Evolutionary conservation across 2,888 invertebrate species (phyloP).

Genomic region (Cantharis rufa): DNA sequence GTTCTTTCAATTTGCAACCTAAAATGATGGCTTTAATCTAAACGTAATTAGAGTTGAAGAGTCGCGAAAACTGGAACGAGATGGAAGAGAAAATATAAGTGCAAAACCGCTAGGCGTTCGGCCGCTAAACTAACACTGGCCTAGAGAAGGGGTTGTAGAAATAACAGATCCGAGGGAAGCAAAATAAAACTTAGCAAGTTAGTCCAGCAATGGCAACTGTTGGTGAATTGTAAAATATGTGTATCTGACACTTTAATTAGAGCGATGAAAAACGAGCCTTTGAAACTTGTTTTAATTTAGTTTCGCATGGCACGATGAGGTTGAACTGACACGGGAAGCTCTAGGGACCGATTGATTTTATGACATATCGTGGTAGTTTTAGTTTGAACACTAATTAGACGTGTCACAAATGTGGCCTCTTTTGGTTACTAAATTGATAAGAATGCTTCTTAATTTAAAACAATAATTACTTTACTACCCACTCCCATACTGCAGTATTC

Average conservation of each 20-base stretch:
- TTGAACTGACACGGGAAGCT: conserved; percentile 24
- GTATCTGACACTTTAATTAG: conserved; percentile 54
- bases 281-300: conserved; percentile 53
- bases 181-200: conserved; percentile 33
- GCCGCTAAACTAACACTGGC: conserved; percentile 34
- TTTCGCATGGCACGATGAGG: conserved; percentile 40
- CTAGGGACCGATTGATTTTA: conserved; percentile 33
- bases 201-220: conserved; percentile 37
- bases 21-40: conserved; percentile 32
- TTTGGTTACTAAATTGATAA: conserved; percentile 7
- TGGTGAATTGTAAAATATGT: conserved; percentile 51
- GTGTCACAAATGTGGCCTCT: conserved; percentile 23
- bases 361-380: conserved; percentile 29
- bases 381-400: conserved; percentile 22
- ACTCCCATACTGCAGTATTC: background rate
- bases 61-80: conserved; percentile 16
- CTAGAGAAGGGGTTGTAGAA: conserved; percentile 36
- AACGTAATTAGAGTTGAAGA: conserved; percentile 34
- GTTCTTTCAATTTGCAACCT: conserved; percentile 31
- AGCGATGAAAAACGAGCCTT: conserved; percentile 53
- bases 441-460: background rate
- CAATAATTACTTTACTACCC: background rate
- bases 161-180: conserved; percentile 35
- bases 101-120: conserved; percentile 28
- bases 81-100: conserved; percentile 22